These are phyloP conservation scores for Azorinus chamasolen DNA, from an alignment of 2,888 invertebrate species.

Conservation along the genomic window DNA sequence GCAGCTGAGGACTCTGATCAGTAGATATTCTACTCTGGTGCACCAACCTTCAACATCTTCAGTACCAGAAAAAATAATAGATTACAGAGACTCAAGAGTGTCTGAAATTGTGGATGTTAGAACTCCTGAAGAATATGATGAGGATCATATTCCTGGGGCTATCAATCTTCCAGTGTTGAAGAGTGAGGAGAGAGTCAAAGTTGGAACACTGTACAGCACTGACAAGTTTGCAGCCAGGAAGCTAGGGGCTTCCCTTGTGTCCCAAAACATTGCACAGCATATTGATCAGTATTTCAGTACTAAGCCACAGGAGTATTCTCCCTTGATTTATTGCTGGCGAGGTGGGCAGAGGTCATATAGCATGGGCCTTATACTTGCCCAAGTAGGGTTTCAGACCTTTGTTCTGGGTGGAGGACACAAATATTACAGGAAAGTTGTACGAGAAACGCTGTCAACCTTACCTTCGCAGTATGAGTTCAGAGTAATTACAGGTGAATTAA, in stretches of 20 bases:
- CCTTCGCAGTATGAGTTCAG: conserved; percentile 64
- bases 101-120: conserved; percentile 73
- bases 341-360: conserved; percentile 76
- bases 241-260: conserved; percentile 66
- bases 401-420: conserved; percentile 71
- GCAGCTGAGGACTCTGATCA: no score
- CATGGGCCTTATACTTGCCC: conserved; percentile 67
- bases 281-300: conserved; percentile 62
- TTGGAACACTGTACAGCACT: conserved; percentile 65
- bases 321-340: conserved; percentile 73
- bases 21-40: no score
- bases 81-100: no score
- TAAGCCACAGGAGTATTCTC: conserved; percentile 63
- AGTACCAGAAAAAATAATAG: no score
- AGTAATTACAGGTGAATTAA: conserved; percentile 69
- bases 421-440: conserved; percentile 63
- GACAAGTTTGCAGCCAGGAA: conserved; percentile 69
- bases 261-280: conserved; percentile 66
- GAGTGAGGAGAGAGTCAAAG: conserved; percentile 59
- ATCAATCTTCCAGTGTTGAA: conserved; percentile 71
- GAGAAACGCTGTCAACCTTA: conserved; percentile 53
- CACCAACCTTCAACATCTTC: no score
- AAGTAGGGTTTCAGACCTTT: conserved; percentile 70
- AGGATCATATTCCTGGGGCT: conserved; percentile 75
- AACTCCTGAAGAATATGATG: conserved; percentile 68